phyloP scores from a whole-genome alignment of 2,113 vertebrate species.

The Psittacula cyanocephala region DNA sequence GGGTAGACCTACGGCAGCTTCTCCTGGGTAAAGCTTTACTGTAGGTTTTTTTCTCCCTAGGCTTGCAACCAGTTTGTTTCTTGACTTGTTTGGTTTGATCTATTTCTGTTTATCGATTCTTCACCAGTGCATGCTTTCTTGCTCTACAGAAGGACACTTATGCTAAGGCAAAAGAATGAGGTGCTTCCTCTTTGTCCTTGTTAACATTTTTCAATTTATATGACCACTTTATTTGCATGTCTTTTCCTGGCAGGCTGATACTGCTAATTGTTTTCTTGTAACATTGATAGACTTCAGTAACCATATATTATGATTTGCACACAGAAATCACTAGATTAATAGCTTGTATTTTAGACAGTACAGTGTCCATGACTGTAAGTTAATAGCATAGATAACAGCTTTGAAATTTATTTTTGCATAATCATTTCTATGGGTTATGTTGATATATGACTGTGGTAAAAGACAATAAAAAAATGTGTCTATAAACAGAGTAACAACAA shows the following conservation, averaged over 20 bases:
- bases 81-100: neutral
- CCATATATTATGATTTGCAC: neutral
- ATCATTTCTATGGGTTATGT: neutral
- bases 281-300: neutral
- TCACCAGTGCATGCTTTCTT: neutral
- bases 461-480: neutral
- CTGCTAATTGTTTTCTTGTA: neutral
- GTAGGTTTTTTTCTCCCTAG: neutral
- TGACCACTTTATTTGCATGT: neutral
- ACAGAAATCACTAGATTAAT: neutral
- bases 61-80: neutral
- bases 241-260: neutral
- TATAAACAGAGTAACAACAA: neutral
- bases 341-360: neutral
- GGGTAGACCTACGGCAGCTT: neutral
- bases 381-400: neutral
- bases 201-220: neutral
- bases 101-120: slow-evolving; percentile 1
- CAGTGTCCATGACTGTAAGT: neutral
- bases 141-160: neutral
- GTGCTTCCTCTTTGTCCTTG: neutral
- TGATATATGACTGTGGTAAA: neutral
- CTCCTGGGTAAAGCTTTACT: neutral
- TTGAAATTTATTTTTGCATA: neutral
- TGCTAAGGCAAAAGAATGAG: neutral